These are phyloP conservation scores for Bombus difficillimus DNA, from an alignment of 1,140 invertebrate species.

Conservation along the genomic window DNA sequence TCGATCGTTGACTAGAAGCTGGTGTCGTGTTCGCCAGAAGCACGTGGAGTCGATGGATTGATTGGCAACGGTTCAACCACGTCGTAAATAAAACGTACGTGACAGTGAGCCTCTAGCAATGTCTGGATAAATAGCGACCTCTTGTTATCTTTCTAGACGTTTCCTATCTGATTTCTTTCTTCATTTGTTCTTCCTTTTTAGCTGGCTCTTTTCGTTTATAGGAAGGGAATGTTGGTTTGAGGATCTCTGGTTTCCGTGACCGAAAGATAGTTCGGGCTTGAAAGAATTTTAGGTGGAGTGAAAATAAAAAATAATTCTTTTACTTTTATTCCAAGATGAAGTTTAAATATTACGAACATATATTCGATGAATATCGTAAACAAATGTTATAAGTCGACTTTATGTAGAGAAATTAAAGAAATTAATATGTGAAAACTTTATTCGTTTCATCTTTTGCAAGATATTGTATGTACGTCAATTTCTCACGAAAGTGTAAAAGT, in stretches of 20 bases:
- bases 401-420: no score
- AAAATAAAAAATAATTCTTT: no score
- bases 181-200: neutral
- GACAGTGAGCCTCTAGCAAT: neutral
- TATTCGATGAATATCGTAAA: no score
- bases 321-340: no score
- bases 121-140: slow-evolving; percentile 26
- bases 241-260: neutral
- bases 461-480: no score
- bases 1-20: neutral
- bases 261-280: neutral
- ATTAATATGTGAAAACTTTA: no score
- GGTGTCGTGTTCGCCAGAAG: neutral
- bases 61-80: slow-evolving; percentile 36
- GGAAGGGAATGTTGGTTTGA: neutral
- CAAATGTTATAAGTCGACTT: no score
- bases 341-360: no score
- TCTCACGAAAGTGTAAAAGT: no score
- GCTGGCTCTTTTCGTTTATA: neutral
- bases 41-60: slow-evolving; percentile 28
- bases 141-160: slow-evolving; percentile 5
- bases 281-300: no score
- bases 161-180: neutral
- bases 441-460: no score
- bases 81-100: slow-evolving; percentile 34